Evolutionary conservation across 2,113 vertebrate species (phyloP).

Genomic region (Epinephelus moara): DNA sequence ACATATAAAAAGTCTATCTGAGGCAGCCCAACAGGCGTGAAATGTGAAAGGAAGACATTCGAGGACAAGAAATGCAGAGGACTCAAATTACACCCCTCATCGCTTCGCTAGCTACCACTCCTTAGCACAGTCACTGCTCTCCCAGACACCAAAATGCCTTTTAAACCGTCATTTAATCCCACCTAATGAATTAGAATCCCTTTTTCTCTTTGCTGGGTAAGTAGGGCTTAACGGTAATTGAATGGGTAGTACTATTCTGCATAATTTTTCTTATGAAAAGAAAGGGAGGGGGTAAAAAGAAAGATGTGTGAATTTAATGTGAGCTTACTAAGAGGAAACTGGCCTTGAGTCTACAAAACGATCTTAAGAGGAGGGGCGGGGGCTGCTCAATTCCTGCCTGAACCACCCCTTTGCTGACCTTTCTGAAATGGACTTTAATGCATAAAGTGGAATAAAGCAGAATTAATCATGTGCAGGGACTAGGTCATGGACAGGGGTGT

Average conservation of each 20-base stretch:
- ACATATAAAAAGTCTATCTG: constrained; percentile 71
- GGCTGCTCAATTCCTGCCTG: constrained; percentile 51
- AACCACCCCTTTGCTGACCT: constrained; percentile 72
- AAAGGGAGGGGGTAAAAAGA: constrained; percentile 47
- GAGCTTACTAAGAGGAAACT: constrained; percentile 66
- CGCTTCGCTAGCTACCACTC: constrained; percentile 52
- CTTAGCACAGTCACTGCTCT: constrained; percentile 54
- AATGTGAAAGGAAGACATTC: constrained; percentile 77
- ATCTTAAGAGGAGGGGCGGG: constrained; percentile 45
- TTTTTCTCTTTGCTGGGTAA: constrained; percentile 64
- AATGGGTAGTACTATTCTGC: constrained; percentile 69
- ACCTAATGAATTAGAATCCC: constrained; percentile 77
- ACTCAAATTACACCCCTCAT: constrained; percentile 76
- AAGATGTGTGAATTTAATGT: constrained; percentile 59
- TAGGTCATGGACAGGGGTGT: constrained; percentile 72
- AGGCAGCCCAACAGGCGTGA: constrained; percentile 75
- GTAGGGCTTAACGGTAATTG: constrained; percentile 77
- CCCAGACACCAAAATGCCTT: constrained; percentile 67
- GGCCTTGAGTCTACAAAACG: constrained; percentile 74
- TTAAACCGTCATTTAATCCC: constrained; percentile 78
- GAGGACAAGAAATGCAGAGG: constrained; percentile 70
- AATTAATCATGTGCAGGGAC: constrained; percentile 77
- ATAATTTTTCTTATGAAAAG: constrained; percentile 58
- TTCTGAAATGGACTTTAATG: constrained; percentile 78
- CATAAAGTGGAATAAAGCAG: constrained; percentile 78